Conservation (phyloP, 2,113 vertebrate genomes). For the Cyprinodon tularosa region DNA sequence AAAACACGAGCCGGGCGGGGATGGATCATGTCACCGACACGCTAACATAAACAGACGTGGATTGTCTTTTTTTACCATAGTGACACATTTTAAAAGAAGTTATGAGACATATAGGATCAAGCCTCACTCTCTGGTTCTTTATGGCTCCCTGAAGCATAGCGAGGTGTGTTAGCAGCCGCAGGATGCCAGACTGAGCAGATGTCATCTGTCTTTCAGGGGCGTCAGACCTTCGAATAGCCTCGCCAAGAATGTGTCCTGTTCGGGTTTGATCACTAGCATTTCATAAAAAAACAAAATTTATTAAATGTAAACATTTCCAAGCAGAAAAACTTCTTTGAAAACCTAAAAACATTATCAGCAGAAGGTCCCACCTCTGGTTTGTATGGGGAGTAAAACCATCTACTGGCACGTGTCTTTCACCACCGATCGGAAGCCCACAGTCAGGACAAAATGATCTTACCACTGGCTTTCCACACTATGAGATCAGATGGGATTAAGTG, state of each 20-base stretch:
- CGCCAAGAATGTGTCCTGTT: conserved; percentile 72
- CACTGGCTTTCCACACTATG: conserved; percentile 69
- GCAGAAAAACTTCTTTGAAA: background rate
- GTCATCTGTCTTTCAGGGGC: conserved; percentile 72
- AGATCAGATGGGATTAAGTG: background rate
- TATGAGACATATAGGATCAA: no score
- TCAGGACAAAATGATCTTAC: background rate
- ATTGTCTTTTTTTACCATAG: background rate
- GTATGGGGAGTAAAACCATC: conserved; percentile 28
- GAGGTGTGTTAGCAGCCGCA: conserved; percentile 75
- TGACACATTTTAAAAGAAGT: fast-evolving
- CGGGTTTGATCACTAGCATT: conserved; percentile 50
- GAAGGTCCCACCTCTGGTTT: background rate
- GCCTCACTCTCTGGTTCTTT: conserved; percentile 53
- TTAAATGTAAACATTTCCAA: background rate
- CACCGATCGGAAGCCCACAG: conserved; percentile 70
- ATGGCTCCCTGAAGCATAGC: conserved; percentile 74
- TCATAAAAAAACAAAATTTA: background rate
- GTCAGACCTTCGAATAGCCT: conserved; percentile 55
- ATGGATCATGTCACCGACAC: conserved; percentile 64
- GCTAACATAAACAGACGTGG: conserved; percentile 42
- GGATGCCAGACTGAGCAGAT: conserved; percentile 58
- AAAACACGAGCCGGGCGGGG: conserved; percentile 22
- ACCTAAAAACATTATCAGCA: background rate
- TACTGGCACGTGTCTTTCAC: background rate